Evolutionary conservation across 2,888 invertebrate species (phyloP).

Genomic region (Ctenicera cuprea): DNA sequence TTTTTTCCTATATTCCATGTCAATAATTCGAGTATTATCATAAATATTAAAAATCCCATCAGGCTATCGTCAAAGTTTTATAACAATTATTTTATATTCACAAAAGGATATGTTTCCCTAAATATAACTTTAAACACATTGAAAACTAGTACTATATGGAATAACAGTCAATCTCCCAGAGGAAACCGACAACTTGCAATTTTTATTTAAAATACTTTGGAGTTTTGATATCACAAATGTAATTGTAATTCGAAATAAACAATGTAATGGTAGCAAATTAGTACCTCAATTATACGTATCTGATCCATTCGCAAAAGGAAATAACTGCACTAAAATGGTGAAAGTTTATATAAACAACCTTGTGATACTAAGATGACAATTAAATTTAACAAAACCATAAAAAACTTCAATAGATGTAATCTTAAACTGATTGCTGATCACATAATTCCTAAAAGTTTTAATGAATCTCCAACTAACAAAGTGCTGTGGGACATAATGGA

Average conservation of each 20-base stretch:
- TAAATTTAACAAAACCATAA: not conserved
- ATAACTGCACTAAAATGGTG: too few species aligned
- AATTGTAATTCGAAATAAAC: not conserved
- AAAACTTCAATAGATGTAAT: not conserved
- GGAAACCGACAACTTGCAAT: not conserved
- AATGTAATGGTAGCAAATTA: too few species aligned
- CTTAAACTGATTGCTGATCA: not conserved
- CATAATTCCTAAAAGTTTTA: not conserved
- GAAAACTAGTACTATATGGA: not conserved
- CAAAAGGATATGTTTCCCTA: not conserved
- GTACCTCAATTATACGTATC: too few species aligned
- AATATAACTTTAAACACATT: not conserved
- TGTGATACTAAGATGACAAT: too few species aligned
- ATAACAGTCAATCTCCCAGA: not conserved
- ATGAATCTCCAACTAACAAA: not conserved
- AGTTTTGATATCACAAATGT: constrained; percentile 4
- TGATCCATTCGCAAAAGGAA: too few species aligned
- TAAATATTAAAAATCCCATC: not conserved
- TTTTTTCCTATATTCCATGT: not conserved
- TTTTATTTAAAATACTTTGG: not conserved
- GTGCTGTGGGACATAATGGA: not conserved
- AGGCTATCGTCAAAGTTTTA: not conserved
- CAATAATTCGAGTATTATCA: not conserved
- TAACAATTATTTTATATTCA: not conserved
- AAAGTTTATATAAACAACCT: too few species aligned